Evolutionary conservation across 2,113 vertebrate species (phyloP).

Genomic region (Gambusia holbrooki): DNA sequence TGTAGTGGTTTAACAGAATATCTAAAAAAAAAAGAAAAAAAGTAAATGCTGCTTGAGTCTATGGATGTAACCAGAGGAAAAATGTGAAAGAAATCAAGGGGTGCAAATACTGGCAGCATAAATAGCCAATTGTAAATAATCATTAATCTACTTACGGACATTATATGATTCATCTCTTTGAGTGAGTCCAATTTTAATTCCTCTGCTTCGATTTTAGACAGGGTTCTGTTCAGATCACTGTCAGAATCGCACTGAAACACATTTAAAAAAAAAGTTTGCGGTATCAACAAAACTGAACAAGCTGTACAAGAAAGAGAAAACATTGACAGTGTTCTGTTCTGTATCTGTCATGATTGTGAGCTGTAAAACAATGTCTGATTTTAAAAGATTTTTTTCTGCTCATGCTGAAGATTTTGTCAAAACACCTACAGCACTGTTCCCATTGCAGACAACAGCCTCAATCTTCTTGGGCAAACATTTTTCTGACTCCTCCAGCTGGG

Average conservation of each 20-base stretch:
- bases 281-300: background rate
- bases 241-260: slow-evolving; percentile 53
- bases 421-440: slow-evolving; percentile 69
- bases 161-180: slow-evolving; percentile 66
- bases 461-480: slow-evolving; percentile 49
- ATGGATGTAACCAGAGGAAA: background rate
- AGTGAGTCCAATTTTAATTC: slow-evolving; percentile 61
- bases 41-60: no score
- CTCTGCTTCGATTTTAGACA: slow-evolving; percentile 54
- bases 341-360: background rate
- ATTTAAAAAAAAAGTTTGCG: background rate
- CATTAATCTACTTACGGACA: slow-evolving; percentile 75
- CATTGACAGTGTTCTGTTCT: background rate
- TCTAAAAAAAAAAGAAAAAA: no score
- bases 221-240: slow-evolving; percentile 27
- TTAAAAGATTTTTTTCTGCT: background rate
- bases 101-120: background rate
- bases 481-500: slow-evolving; percentile 6
- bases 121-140: background rate
- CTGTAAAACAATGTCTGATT: background rate
- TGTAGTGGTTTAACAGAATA: no score
- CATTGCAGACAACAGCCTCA: slow-evolving; percentile 72
- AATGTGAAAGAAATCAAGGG: background rate
- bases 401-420: slow-evolving; percentile 4
- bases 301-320: background rate